Percentiles rank a stretch among this genome's conserved stretches.
Conservation (phyloP, 2,888 invertebrate genomes). For the Chloroclystis v-ata region DNA sequence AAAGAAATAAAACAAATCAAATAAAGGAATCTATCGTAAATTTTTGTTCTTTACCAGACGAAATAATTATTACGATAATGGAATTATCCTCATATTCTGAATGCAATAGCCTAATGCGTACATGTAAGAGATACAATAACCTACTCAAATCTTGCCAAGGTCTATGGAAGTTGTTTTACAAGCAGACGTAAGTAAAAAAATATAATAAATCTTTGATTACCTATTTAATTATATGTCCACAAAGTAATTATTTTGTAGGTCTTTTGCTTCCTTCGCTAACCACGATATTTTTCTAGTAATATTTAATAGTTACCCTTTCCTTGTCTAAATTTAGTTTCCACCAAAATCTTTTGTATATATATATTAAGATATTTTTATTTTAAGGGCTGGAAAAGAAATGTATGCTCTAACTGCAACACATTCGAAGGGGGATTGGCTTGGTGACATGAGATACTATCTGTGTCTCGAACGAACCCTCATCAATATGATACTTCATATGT, state of each 20-base stretch:
- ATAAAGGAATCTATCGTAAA: too few species aligned
- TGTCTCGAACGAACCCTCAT: conserved; percentile 3
- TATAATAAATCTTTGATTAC: too few species aligned
- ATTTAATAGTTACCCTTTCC: too few species aligned
- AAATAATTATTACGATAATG: conserved; percentile 46
- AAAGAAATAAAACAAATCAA: conserved; percentile 3
- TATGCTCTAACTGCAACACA: conserved; percentile 8
- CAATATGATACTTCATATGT: conserved; percentile 5
- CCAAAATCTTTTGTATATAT: too few species aligned
- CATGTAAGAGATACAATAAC: conserved; percentile 72
- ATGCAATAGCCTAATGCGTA: conserved; percentile 69
- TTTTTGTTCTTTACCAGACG: conserved; percentile 45
- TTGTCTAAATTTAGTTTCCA: too few species aligned
- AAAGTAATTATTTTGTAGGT: too few species aligned
- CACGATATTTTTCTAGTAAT: too few species aligned
- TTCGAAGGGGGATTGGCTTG: conserved; percentile 11
- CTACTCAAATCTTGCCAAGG: conserved; percentile 54
- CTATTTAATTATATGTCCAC: too few species aligned
- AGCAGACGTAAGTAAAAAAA: conserved; percentile 45
- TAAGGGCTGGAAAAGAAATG: conserved; percentile 7
- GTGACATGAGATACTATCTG: conserved; percentile 10
- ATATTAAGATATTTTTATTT: too few species aligned
- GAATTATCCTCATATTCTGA: conserved; percentile 46
- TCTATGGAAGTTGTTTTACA: conserved; percentile 50
- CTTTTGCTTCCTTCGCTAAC: too few species aligned